A percentile compares a stretch with the other conserved stretches of the same genome.
phyloP scores from a whole-genome alignment of 2,797 vertebrate genomes.

The Calcarius lapponicus region DNA sequence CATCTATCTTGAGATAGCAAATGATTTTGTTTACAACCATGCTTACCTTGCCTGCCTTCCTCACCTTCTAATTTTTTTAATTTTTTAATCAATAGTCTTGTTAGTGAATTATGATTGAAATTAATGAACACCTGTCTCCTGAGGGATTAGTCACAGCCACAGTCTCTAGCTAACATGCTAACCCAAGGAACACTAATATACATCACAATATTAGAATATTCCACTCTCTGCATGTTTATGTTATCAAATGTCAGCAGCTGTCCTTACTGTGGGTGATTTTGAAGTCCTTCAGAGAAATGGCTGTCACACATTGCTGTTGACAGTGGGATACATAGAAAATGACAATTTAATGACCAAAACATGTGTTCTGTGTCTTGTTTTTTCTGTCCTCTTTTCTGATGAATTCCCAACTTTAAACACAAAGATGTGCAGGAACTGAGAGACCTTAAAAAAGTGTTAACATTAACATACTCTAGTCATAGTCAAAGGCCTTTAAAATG shows the following conservation, averaged over 20 bases:
- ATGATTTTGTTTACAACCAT: neutral
- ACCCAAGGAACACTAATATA: neutral
- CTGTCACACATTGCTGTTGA: neutral
- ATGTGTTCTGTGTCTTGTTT: neutral
- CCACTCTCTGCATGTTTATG: neutral
- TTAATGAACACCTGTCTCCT: neutral
- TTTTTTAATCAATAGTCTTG: neutral
- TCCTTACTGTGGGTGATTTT: neutral
- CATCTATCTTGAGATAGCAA: neutral
- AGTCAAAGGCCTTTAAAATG: neutral
- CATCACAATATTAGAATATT: neutral
- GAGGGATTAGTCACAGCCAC: neutral
- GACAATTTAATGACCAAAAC: neutral
- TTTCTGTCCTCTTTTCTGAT: neutral
- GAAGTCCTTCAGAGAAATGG: neutral
- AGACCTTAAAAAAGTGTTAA: neutral
- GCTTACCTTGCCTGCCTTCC: neutral
- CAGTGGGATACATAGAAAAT: neutral
- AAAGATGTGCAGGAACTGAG: neutral
- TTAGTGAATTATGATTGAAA: slow-evolving; percentile 9
- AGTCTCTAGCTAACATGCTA: neutral
- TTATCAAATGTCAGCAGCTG: neutral
- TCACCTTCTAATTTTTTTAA: neutral
- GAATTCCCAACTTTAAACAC: neutral
- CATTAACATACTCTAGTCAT: neutral